Percentiles rank a stretch among this genome's conserved stretches.
Evolutionary conservation across 2,797 vertebrate genomes (phyloP).

Genomic region (Poeciliopsis presidionis): DNA sequence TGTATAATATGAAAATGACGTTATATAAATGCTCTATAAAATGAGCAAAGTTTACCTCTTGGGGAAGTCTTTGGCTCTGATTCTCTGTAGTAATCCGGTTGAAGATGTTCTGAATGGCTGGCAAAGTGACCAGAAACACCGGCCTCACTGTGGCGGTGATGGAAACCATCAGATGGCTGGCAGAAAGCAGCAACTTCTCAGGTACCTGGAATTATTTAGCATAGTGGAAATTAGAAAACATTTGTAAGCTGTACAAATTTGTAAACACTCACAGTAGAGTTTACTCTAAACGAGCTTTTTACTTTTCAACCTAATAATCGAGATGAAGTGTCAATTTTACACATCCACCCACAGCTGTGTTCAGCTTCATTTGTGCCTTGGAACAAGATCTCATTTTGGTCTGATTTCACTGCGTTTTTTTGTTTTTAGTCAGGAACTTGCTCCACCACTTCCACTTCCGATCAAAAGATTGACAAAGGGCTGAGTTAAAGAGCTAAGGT

Average conservation of each 20-base stretch:
- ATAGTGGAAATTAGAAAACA: neutral
- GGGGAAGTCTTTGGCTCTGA: conserved; percentile 86
- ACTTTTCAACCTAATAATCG: neutral
- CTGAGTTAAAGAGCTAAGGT: neutral
- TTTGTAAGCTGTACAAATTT: neutral
- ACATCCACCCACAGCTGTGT: neutral
- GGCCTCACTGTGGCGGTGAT: conserved; percentile 94
- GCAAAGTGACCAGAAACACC: conserved; percentile 92
- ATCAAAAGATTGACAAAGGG: neutral
- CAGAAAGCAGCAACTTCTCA: conserved; percentile 92
- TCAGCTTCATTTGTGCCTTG: neutral
- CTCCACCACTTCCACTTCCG: neutral
- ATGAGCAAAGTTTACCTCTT: conserved; percentile 82
- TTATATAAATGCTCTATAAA: neutral
- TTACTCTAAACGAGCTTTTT: neutral
- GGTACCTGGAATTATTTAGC: conserved; percentile 84
- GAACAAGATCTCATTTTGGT: neutral
- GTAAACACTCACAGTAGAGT: neutral
- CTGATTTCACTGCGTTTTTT: neutral
- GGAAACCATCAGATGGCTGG: conserved; percentile 93
- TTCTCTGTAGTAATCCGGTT: conserved; percentile 92
- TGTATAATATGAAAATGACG: neutral
- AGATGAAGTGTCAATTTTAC: neutral
- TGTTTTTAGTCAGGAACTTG: neutral
- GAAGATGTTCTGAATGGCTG: conserved; percentile 94